These are phyloP conservation scores for Neodon shergylaensis DNA, from an alignment of 2,113 vertebrate species.

Conservation along the genomic window DNA sequence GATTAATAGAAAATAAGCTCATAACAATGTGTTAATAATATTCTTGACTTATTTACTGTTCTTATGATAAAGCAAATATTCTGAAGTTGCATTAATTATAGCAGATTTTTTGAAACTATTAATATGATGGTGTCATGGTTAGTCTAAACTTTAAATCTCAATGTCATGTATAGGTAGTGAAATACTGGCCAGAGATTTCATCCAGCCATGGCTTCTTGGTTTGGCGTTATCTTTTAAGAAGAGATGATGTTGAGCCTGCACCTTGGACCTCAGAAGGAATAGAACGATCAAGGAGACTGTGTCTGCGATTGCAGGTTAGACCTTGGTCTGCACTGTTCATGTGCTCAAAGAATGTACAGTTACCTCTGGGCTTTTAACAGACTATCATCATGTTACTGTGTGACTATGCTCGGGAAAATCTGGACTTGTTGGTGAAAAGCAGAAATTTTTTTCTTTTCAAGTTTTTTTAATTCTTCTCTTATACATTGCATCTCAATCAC, in stretches of 20 bases:
- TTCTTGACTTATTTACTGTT: constrained; percentile 42
- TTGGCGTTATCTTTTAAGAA: constrained; percentile 97
- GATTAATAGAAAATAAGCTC: constrained; percentile 34
- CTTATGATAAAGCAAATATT: constrained; percentile 23
- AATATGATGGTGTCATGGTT: constrained; percentile 28
- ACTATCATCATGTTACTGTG: neutral
- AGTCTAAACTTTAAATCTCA: constrained; percentile 49
- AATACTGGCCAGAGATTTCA: constrained; percentile 99
- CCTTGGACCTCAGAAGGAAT: constrained; percentile 97
- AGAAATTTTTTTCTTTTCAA: neutral
- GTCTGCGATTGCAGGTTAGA: constrained; percentile 94
- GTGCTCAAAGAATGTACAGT: neutral
- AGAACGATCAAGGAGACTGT: constrained; percentile 94
- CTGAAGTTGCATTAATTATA: constrained; percentile 34
- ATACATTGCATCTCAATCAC: neutral
- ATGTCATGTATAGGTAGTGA: constrained; percentile 92
- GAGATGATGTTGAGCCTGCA: constrained; percentile 96
- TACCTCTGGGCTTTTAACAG: neutral
- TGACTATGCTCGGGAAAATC: constrained; percentile 12
- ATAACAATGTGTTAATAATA: constrained; percentile 49
- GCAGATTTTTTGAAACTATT: constrained; percentile 60
- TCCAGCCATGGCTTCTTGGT: constrained; percentile 98
- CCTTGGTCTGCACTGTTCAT: neutral
- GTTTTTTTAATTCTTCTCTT: neutral
- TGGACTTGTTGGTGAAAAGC: constrained; percentile 10